phyloP scores from a whole-genome alignment of 2,888 invertebrate species.

The Sisyra nigra region DNA sequence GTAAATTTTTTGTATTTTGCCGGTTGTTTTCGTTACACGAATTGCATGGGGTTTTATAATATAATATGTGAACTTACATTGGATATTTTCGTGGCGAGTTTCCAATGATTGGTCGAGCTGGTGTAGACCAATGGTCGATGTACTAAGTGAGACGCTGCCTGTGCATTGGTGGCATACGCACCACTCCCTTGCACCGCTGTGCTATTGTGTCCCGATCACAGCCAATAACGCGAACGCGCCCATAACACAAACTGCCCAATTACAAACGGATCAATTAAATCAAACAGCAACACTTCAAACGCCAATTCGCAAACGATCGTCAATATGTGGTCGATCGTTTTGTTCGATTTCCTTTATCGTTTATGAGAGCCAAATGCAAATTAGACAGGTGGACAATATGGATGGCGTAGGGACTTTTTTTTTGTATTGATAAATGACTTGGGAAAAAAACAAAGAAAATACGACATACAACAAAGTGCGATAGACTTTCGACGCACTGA shows the following conservation, averaged over 20 bases:
- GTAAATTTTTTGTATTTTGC: slow-evolving; percentile 17
- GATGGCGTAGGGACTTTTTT: too few relatives aligned
- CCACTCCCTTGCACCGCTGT: slow-evolving; percentile 39
- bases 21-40: slow-evolving; percentile 20
- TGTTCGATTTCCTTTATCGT: too few relatives aligned
- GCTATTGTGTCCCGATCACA: slow-evolving; percentile 8
- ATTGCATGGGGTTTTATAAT: slow-evolving; percentile 33
- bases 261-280: slow-evolving; percentile 4
- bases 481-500: too few relatives aligned
- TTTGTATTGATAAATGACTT: too few relatives aligned
- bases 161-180: slow-evolving; percentile 58
- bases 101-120: slow-evolving; percentile 81
- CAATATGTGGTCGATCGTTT: too few relatives aligned
- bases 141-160: slow-evolving; percentile 44
- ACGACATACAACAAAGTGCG: too few relatives aligned
- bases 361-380: too few relatives aligned
- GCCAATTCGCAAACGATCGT: too few relatives aligned
- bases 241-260: slow-evolving; percentile 6
- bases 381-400: too few relatives aligned
- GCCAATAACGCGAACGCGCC: slow-evolving; percentile 8
- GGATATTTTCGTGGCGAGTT: slow-evolving; percentile 56
- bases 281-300: background rate
- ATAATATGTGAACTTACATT: slow-evolving; percentile 57
- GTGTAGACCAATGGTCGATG: slow-evolving; percentile 73
- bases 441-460: too few relatives aligned